Base-by-base conservation (phyloP, 2,797 vertebrate species). In the Catamblyrhynchus diadema region DNA sequence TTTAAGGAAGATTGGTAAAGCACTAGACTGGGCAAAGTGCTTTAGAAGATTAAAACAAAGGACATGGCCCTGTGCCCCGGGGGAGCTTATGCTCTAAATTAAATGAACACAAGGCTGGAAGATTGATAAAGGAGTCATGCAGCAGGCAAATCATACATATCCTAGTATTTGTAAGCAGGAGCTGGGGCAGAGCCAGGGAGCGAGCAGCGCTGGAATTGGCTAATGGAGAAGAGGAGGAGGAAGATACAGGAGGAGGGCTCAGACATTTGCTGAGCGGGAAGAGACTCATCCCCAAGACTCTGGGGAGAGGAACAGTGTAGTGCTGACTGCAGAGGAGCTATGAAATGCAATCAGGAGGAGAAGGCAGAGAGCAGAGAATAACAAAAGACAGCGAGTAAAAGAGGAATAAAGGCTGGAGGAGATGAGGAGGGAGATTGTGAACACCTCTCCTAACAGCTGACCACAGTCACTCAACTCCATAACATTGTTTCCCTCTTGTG, bases 11-110 rank as follows among this genome's bases (percentile, higher is more conserved):
- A 85, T 71, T 94, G 88, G 84, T 85, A 93, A 94, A 89, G 66
- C 53, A 62, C 57, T 69, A 71, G 75, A 71, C 27, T 42, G 53
- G 87, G 85, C 50, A 72, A 81, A 91, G 82, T 81, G 87, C 75
- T 95, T 94, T 81, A 91, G 81, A 93, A 95, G 72, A 96, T 96
- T 95, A 94, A 94, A 94, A 95, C 84, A 95, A 93, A 95, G 84
- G 86, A 94, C 78, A 72, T 59, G 90, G 81, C 86, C 90, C 67
- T 13, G 42, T 82, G 83, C 78, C 78, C 53, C 0, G 0, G 53
- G 81, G 74, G 90, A 92, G 67, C 53, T 94, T 77, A 85, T 88
- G 64, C 64, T 77, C 71, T 89, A 88, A 95, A 95, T 95, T 93
- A 88, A 93, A 92, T 51, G 79, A 88, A 95, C 53, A 65, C n/a